These are phyloP conservation scores for Corythornis cristatus DNA, from an alignment of 2,113 vertebrate genomes.

Conservation along the genomic window DNA sequence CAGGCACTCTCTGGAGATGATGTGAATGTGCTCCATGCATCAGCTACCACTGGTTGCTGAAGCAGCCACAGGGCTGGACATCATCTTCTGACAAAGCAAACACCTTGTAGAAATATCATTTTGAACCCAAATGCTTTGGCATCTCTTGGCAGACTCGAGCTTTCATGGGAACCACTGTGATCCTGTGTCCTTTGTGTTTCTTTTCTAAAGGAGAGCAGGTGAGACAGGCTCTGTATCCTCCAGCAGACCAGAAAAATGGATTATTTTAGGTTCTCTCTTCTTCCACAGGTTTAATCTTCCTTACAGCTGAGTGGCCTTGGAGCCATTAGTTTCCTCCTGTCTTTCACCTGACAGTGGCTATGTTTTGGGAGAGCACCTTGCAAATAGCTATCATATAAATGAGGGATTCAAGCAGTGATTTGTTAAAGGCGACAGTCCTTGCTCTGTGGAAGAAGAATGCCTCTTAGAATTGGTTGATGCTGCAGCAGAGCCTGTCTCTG, in stretches of 20 bases:
- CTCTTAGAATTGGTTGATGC: neutral
- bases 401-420: neutral
- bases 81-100: slow-evolving; percentile 40
- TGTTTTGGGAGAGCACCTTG: slow-evolving; percentile 9
- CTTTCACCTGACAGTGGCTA: neutral
- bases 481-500: neutral
- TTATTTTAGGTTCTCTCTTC: neutral
- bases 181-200: neutral
- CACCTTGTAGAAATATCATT: neutral
- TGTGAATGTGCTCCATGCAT: neutral
- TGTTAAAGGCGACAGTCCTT: slow-evolving; percentile 2
- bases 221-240: neutral
- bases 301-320: neutral
- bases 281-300: neutral
- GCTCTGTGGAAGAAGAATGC: neutral
- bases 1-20: neutral
- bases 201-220: neutral
- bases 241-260: neutral
- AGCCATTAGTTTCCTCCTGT: neutral
- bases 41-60: slow-evolving; percentile 29
- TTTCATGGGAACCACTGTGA: neutral
- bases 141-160: neutral
- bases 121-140: neutral
- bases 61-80: slow-evolving; percentile 12
- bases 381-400: neutral